phyloP scores from a whole-genome alignment of 1,140 invertebrate species.

The Zelostemma sp. region DNA sequence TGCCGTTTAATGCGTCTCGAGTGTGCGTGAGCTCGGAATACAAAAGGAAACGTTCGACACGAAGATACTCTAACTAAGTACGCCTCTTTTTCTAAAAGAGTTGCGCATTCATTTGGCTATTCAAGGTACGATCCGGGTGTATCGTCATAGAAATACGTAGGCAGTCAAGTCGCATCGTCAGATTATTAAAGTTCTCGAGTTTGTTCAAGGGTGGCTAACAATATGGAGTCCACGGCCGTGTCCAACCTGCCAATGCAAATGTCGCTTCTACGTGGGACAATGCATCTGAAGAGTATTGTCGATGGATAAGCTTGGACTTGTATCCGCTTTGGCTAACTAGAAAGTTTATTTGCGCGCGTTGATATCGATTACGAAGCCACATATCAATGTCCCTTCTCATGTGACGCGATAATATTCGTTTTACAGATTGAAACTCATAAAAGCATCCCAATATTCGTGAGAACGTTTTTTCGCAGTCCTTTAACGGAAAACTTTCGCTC shows the following conservation, averaged over 20 bases:
- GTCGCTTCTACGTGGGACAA: constrained; percentile 48
- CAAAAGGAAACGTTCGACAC: constrained; percentile 21
- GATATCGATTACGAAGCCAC: constrained; percentile 57
- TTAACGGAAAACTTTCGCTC: too few species aligned
- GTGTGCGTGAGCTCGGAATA: constrained; percentile 16
- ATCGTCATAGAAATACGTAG: constrained; percentile 29
- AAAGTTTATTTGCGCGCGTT: constrained; percentile 40
- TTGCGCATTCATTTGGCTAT: constrained; percentile 34
- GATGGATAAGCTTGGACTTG: constrained; percentile 34
- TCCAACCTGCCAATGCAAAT: constrained; percentile 40
- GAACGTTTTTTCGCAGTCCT: too few species aligned
- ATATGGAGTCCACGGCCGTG: constrained; percentile 27
- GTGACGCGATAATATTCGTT: constrained; percentile 44
- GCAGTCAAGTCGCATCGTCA: constrained; percentile 13
- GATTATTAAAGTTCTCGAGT: constrained; percentile 39
- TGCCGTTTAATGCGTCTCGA: constrained; percentile 17
- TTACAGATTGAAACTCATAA: constrained; percentile 33
- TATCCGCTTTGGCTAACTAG: constrained; percentile 11
- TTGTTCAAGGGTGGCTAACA: constrained; percentile 26
- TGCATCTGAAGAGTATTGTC: constrained; percentile 32
- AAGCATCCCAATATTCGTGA: constrained; percentile 29
- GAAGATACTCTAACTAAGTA: constrained; percentile 27
- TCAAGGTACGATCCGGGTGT: constrained; percentile 39
- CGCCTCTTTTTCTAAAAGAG: constrained; percentile 28
- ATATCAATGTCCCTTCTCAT: constrained; percentile 54